Evolutionary conservation across 35 echinoderm and acorn worm genomes (phyloP).

Genomic region (Lytechinus variegatus): DNA sequence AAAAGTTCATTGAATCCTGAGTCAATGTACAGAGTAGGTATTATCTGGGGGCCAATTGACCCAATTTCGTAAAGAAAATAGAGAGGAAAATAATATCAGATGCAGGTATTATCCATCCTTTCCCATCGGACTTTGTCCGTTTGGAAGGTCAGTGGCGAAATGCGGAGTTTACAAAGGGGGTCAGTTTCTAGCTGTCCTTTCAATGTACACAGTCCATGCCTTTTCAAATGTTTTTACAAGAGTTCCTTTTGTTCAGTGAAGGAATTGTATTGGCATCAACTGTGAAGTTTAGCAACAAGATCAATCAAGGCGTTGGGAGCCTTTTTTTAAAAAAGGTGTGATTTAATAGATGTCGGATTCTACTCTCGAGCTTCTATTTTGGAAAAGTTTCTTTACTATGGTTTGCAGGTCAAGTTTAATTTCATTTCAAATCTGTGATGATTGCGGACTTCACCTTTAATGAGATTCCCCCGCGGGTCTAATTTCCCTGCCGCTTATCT

Average conservation of each 20-base stretch:
- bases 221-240: constrained; percentile 5
- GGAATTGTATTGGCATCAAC: neutral
- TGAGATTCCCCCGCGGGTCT: neutral
- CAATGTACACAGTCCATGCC: neutral
- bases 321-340: constrained; percentile 1
- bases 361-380: neutral
- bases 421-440: neutral
- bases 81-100: neutral
- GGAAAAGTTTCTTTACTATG: neutral
- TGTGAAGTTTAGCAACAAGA: neutral
- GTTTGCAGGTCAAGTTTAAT: constrained; percentile 18
- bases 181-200: neutral
- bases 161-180: neutral
- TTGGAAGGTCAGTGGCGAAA: neutral
- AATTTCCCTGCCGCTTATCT: neutral
- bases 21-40: neutral
- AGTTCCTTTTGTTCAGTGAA: neutral
- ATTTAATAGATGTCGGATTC: neutral
- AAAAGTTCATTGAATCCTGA: neutral
- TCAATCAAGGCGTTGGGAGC: neutral
- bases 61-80: neutral
- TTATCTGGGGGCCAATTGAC: neutral
- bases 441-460: constrained; percentile 11
- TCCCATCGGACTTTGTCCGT: neutral
- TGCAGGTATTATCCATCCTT: neutral